phyloP scores from a whole-genome alignment of 2,797 vertebrate species.

The Delichon dasypus region DNA sequence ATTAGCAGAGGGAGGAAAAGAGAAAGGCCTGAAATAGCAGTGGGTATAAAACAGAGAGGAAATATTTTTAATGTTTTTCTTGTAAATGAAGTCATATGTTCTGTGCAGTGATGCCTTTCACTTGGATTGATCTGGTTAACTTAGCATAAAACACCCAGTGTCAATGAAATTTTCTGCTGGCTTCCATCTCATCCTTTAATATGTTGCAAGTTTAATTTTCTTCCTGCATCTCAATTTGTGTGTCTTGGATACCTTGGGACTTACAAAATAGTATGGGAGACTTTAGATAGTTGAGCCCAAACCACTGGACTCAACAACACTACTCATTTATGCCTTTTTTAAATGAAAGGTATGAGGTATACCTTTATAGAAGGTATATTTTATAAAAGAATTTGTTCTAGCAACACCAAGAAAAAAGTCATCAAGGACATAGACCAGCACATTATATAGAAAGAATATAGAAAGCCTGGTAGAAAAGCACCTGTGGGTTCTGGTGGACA shows the following conservation, averaged over 20 bases:
- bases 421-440: neutral
- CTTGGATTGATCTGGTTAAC: neutral
- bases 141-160: neutral
- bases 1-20: neutral
- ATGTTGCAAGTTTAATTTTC: neutral
- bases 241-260: neutral
- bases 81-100: neutral
- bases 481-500: neutral
- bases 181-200: neutral
- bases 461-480: neutral
- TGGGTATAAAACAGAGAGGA: neutral
- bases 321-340: neutral
- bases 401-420: neutral
- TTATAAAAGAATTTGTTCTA: neutral
- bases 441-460: neutral
- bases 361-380: neutral
- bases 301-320: neutral
- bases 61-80: neutral
- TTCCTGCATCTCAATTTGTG: neutral
- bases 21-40: neutral
- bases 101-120: neutral
- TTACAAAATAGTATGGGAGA: neutral
- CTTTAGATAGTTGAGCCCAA: neutral
- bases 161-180: neutral
- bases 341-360: no score